Evolutionary conservation across 2,113 vertebrate genomes (phyloP).

Genomic region (Aramus guarauna): DNA sequence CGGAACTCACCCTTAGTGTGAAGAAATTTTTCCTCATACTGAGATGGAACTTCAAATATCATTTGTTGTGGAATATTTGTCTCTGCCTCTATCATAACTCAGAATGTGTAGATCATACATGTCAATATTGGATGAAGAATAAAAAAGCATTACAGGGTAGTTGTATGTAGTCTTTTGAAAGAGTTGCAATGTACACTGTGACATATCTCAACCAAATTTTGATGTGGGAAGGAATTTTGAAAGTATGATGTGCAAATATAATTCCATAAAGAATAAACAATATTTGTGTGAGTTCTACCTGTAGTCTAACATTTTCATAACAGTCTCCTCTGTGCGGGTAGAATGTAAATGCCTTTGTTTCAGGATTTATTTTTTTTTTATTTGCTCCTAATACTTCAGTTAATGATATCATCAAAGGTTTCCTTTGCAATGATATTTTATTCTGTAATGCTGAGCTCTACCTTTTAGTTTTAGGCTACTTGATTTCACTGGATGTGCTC

Average conservation of each 20-base stretch:
- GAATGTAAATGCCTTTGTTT: not conserved
- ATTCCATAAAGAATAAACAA: not conserved
- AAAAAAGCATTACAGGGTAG: not conserved
- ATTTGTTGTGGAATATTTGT: not conserved
- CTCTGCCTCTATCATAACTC: not conserved
- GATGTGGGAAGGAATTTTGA: not conserved
- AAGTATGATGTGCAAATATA: not conserved
- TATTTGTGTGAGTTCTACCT: not conserved
- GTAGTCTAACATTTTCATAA: not conserved
- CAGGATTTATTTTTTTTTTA: not conserved
- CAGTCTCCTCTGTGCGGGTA: not conserved
- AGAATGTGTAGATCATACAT: not conserved
- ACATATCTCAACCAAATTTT: not conserved
- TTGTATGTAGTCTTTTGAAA: not conserved
- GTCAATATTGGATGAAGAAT: not conserved
- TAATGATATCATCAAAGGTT: not conserved
- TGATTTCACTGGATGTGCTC: slow-evolving; percentile 43
- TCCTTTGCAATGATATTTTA: not conserved
- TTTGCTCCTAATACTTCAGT: not conserved
- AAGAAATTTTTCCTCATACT: too few relatives aligned
- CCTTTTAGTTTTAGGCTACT: slow-evolving; percentile 27
- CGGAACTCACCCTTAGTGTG: too few relatives aligned
- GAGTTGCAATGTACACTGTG: not conserved
- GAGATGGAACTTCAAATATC: not conserved
- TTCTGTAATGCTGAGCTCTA: not conserved